Percentiles rank a stretch among this genome's conserved stretches.
These are phyloP conservation scores for Synanthedon formicaeformis DNA, from an alignment of 2,888 invertebrate genomes.

Conservation along the genomic window DNA sequence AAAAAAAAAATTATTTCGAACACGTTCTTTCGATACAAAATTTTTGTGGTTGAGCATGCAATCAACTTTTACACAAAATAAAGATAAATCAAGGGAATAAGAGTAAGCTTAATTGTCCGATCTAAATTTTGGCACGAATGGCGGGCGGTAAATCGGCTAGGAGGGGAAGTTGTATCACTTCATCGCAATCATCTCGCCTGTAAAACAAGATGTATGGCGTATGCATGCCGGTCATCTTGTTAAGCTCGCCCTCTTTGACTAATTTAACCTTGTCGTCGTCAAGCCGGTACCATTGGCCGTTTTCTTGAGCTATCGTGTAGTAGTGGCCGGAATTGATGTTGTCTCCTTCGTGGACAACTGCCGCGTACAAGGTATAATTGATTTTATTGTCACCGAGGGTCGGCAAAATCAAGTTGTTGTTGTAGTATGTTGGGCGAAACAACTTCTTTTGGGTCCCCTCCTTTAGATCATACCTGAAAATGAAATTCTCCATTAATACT, in stretches of 20 bases:
- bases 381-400: constrained; percentile 37
- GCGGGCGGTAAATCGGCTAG: constrained; percentile 37
- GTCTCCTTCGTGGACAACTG: constrained; percentile 86
- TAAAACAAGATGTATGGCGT: constrained; percentile 90
- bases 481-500: not conserved
- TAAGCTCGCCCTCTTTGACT: constrained; percentile 72
- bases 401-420: constrained; percentile 65
- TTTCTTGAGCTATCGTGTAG: constrained; percentile 82
- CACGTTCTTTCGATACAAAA: no score
- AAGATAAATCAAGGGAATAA: no score
- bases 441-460: constrained; percentile 81
- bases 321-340: constrained; percentile 90
- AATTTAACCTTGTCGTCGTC: constrained; percentile 81
- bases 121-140: not conserved
- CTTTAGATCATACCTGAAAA: constrained; percentile 47
- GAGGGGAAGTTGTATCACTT: constrained; percentile 26
- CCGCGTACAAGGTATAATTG: constrained; percentile 81
- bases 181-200: constrained; percentile 53
- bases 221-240: constrained; percentile 75
- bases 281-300: constrained; percentile 80
- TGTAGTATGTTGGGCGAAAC: constrained; percentile 75
- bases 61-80: no score
- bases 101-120: no score
- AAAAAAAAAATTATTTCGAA: no score
- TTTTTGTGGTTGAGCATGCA: no score